A percentile compares a stretch with the other conserved stretches of the same genome.
phyloP scores from a whole-genome alignment of 1,140 invertebrate species.

The Pemphigus obesinymphae region DNA sequence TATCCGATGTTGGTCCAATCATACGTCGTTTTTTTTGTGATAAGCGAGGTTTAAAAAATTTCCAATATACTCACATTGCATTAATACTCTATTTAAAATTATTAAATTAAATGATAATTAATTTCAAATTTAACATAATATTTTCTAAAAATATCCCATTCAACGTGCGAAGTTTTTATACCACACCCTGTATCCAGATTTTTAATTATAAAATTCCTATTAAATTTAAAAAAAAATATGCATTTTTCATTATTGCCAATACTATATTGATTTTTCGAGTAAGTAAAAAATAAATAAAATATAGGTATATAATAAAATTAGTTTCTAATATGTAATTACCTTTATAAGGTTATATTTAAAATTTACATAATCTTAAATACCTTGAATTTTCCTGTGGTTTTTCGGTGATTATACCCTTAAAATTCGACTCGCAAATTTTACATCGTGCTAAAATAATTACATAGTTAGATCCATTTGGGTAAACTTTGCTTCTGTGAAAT shows the following conservation, averaged over 20 bases:
- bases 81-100: neutral
- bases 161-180: too few relatives aligned
- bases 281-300: neutral
- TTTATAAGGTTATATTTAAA: neutral
- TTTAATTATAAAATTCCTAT: neutral
- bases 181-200: too few relatives aligned
- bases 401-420: neutral
- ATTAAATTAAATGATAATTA: neutral
- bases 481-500: neutral
- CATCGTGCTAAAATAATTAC: neutral
- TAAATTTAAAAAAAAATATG: neutral
- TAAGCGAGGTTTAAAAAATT: neutral
- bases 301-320: neutral
- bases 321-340: too few relatives aligned
- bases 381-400: too few relatives aligned
- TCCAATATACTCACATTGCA: neutral
- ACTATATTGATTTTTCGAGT: neutral
- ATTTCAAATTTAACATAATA: neutral
- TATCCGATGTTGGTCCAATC: neutral
- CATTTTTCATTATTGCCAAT: too few relatives aligned
- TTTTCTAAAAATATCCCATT: too few relatives aligned
- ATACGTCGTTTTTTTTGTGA: neutral
- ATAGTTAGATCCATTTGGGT: neutral
- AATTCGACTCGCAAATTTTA: neutral
- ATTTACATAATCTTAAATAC: neutral